These are phyloP conservation scores for Prosapia bicincta DNA, from an alignment of 2,888 invertebrate genomes.

Conservation along the genomic window DNA sequence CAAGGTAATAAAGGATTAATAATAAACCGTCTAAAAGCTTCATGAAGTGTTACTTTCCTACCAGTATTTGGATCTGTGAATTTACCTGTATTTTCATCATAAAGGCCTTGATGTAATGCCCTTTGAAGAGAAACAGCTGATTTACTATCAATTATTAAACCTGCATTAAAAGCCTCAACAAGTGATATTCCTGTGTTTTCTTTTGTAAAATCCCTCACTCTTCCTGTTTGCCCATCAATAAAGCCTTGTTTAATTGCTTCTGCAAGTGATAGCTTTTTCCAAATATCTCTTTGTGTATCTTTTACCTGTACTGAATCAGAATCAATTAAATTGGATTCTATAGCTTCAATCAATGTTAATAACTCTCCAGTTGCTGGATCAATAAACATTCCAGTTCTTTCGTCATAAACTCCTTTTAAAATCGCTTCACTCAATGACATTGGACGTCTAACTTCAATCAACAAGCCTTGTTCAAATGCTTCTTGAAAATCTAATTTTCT, in stretches of 20 bases:
- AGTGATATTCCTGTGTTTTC: slow-evolving; percentile 64
- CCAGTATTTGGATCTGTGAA: slow-evolving; percentile 77
- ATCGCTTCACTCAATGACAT: slow-evolving; percentile 78
- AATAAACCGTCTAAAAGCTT: slow-evolving; percentile 75
- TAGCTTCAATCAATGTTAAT: slow-evolving; percentile 77
- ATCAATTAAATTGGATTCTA: slow-evolving; percentile 76
- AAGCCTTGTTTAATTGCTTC: slow-evolving; percentile 75
- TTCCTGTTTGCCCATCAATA: slow-evolving; percentile 65
- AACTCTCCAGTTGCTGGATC: slow-evolving; percentile 76
- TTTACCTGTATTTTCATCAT: slow-evolving; percentile 76
- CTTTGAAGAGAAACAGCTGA: slow-evolving; percentile 79
- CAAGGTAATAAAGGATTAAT: slow-evolving; percentile 78
- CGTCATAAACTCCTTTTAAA: slow-evolving; percentile 75
- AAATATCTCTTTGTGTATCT: slow-evolving; percentile 70
- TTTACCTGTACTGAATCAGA: slow-evolving; percentile 79
- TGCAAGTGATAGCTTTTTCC: slow-evolving; percentile 71
- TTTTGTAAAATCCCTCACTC: slow-evolving; percentile 64
- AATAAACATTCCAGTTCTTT: slow-evolving; percentile 73
- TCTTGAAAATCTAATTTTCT: slow-evolving; percentile 70
- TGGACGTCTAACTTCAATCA: slow-evolving; percentile 78
- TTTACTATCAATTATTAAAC: slow-evolving; percentile 75
- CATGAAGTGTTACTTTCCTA: slow-evolving; percentile 75
- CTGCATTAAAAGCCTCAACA: slow-evolving; percentile 73
- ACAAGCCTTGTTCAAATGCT: slow-evolving; percentile 77
- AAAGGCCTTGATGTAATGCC: slow-evolving; percentile 81